Percentiles rank a stretch among this genome's conserved stretches.
Evolutionary conservation across 2,888 invertebrate species (phyloP).

Genomic region (Pollenia labialis): DNA sequence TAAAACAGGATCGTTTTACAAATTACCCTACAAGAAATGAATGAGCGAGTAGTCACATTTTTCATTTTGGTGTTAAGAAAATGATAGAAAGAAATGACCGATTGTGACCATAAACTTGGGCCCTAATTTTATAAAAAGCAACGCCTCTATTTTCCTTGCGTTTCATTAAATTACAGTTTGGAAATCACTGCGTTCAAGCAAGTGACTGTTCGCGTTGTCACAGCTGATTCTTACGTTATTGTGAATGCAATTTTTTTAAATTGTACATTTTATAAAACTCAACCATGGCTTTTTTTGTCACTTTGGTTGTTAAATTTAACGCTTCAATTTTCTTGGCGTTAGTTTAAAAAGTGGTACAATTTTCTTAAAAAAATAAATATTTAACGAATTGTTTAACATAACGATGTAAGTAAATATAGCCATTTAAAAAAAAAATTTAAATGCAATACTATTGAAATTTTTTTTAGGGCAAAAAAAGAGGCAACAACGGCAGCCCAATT

Average conservation of each 20-base stretch:
- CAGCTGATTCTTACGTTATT: conserved; percentile 9
- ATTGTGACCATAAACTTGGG: too few species aligned
- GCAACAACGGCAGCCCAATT: too few species aligned
- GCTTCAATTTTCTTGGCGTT: background rate
- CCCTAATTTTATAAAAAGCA: too few species aligned
- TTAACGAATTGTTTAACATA: background rate
- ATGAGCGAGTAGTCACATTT: too few species aligned
- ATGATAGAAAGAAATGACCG: too few species aligned
- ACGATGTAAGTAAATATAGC: background rate
- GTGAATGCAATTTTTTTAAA: background rate
- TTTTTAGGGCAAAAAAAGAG: too few species aligned
- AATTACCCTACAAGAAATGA: too few species aligned
- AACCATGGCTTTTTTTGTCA: background rate
- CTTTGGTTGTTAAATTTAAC: background rate
- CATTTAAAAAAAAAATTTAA: too few species aligned
- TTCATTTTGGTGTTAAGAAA: too few species aligned
- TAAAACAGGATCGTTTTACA: too few species aligned
- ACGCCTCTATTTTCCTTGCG: too few species aligned
- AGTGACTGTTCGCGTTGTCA: background rate
- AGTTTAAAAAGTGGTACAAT: background rate
- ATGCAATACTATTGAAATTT: too few species aligned
- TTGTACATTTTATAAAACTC: background rate
- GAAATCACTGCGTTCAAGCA: background rate
- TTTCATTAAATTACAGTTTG: background rate
- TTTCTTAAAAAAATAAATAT: background rate